Evolutionary conservation across 1,140 invertebrate species (phyloP).

Genomic region (Sitobion miscanthi): DNA sequence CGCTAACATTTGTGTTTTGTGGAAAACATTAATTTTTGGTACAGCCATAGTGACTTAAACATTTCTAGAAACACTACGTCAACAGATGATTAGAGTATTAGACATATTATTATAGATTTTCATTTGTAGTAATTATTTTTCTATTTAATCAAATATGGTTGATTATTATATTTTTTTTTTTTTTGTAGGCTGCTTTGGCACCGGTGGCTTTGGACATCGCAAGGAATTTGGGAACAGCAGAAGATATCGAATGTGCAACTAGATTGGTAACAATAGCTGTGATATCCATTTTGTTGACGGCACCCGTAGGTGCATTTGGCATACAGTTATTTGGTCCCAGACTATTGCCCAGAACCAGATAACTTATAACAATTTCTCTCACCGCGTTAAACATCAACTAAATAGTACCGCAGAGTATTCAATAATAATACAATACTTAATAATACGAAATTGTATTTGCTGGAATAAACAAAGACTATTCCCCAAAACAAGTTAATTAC

Average conservation of each 20-base stretch:
- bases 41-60: not conserved
- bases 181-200: constrained; percentile 68
- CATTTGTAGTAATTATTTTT: not conserved
- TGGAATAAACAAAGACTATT: not conserved
- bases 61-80: not conserved
- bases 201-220: constrained; percentile 70
- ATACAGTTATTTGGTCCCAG: constrained; percentile 65
- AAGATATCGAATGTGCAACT: constrained; percentile 61
- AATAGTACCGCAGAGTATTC: not conserved
- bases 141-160: not conserved
- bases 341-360: constrained; percentile 61
- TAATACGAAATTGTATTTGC: not conserved
- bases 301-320: constrained; percentile 70
- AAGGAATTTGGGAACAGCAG: constrained; percentile 58
- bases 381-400: not conserved
- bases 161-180: not conserved
- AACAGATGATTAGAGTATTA: not conserved
- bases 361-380: not conserved
- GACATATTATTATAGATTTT: not conserved
- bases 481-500: not conserved
- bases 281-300: constrained; percentile 74
- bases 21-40: not conserved
- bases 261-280: constrained; percentile 74
- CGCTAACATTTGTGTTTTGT: not conserved
- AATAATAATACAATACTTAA: not conserved